Percentiles rank a stretch among this genome's conserved stretches.
phyloP scores from a whole-genome alignment of 2,888 invertebrate genomes.

The Andrena marginata region DNA sequence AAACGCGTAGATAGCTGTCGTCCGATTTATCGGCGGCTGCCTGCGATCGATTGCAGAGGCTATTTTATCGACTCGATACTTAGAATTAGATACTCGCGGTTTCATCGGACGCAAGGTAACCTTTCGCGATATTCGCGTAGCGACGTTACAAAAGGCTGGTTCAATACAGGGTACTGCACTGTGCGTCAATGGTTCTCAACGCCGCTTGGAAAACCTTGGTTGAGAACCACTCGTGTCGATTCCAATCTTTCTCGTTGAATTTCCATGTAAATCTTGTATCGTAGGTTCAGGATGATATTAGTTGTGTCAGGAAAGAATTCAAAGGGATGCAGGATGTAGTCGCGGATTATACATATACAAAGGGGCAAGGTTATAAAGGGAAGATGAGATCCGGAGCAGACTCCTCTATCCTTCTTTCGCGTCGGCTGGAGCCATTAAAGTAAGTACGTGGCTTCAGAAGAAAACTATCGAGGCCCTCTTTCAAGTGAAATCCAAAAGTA shows the following conservation, averaged over 20 bases:
- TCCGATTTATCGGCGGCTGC: constrained; percentile 7
- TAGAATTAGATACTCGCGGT: background rate
- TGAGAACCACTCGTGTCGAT: too few species aligned
- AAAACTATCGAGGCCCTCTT: background rate
- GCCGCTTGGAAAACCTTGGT: background rate
- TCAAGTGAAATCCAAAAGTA: background rate
- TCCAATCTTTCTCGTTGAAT: too few species aligned
- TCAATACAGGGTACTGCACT: too few species aligned
- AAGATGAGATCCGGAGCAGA: background rate
- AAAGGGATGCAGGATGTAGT: background rate
- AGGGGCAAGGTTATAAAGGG: constrained; percentile 14
- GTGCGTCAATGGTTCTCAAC: too few species aligned
- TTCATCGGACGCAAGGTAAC: background rate
- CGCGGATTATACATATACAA: background rate
- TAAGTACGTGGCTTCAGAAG: constrained; percentile 8
- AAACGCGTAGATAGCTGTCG: constrained; percentile 30
- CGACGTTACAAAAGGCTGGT: background rate
- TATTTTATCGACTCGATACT: constrained; percentile 3
- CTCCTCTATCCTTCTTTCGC: too few species aligned
- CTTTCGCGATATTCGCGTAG: background rate
- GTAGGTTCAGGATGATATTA: too few species aligned
- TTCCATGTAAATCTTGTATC: too few species aligned
- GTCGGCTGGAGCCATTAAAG: constrained; percentile 17
- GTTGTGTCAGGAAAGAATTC: background rate
- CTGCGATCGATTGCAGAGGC: constrained; percentile 9